A percentile compares a stretch with the other conserved stretches of the same genome.
These are phyloP conservation scores for Tenthredo livida DNA, from an alignment of 2,888 invertebrate genomes.

Conservation along the genomic window DNA sequence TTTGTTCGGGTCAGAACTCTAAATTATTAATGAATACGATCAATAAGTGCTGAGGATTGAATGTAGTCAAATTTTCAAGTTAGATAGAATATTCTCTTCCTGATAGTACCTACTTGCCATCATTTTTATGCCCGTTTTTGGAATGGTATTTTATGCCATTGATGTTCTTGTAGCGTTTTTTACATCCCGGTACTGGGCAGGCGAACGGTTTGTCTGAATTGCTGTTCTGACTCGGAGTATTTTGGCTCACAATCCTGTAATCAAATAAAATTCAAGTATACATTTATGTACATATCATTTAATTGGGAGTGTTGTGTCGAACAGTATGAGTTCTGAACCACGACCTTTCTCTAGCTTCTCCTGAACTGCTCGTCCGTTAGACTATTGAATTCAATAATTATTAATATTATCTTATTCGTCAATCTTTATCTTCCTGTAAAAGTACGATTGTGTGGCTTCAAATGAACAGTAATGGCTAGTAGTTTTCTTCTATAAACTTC, in stretches of 20 bases:
- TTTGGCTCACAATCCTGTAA: constrained; percentile 65
- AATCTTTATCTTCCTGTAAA: background rate
- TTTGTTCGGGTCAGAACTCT: background rate
- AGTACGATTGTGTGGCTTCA: background rate
- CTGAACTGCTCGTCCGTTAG: background rate
- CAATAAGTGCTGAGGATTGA: background rate
- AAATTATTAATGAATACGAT: constrained; percentile 33
- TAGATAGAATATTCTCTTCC: constrained; percentile 10
- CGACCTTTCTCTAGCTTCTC: background rate
- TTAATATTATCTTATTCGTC: background rate
- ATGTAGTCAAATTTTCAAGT: background rate
- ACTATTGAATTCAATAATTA: background rate
- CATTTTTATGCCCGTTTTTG: constrained; percentile 92
- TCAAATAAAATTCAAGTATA: constrained; percentile 55
- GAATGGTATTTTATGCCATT: constrained; percentile 95
- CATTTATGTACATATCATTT: background rate
- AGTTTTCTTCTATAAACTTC: background rate
- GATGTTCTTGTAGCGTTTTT: constrained; percentile 92
- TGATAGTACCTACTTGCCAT: constrained; percentile 85
- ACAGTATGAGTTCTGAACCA: background rate
- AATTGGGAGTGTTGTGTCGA: background rate
- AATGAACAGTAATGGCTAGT: background rate
- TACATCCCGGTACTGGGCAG: constrained; percentile 92
- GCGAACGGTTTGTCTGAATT: constrained; percentile 88
- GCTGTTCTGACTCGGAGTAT: constrained; percentile 60